Evolutionary conservation across 2,113 vertebrate species (phyloP).

Genomic region (Rhinogobius similis): DNA sequence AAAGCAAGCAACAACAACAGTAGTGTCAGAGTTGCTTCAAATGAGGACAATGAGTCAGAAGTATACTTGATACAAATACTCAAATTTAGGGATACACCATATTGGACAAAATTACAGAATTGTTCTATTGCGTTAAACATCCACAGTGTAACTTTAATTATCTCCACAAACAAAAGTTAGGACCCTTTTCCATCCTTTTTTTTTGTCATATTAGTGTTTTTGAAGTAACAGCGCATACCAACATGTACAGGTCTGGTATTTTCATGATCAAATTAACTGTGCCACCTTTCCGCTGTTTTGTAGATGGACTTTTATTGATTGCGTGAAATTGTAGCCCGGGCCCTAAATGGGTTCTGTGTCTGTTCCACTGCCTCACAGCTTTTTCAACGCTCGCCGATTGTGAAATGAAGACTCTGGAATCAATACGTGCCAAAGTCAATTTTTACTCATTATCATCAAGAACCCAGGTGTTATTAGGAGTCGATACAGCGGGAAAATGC

Average conservation of each 20-base stretch:
- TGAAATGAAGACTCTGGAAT: slow-evolving; percentile 81
- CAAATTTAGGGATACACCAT: no score
- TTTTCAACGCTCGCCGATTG: slow-evolving; percentile 77
- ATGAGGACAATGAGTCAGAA: neutral
- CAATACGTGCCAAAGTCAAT: slow-evolving; percentile 82
- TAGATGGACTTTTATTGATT: slow-evolving; percentile 84
- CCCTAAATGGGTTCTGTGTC: slow-evolving; percentile 73
- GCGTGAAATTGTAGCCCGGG: slow-evolving; percentile 72
- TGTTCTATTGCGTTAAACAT: no score
- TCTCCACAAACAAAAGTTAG: no score
- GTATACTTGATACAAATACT: neutral
- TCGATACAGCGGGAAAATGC: slow-evolving; percentile 77
- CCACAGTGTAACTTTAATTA: no score
- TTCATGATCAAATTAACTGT: slow-evolving; percentile 78
- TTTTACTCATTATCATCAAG: slow-evolving; percentile 81
- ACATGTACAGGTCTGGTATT: slow-evolving; percentile 64
- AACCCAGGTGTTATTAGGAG: slow-evolving; percentile 81
- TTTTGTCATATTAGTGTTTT: neutral
- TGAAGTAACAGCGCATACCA: neutral
- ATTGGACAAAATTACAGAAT: no score
- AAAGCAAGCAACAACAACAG: no score
- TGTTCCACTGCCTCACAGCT: slow-evolving; percentile 73
- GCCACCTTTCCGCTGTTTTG: slow-evolving; percentile 74
- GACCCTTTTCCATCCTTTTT: no score
- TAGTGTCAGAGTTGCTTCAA: neutral